Evolutionary conservation across 2,888 invertebrate genomes (phyloP), one percentile per base, ranked within the genome.

Genomic region (Kuschelorhynchus macadamiae): DNA sequence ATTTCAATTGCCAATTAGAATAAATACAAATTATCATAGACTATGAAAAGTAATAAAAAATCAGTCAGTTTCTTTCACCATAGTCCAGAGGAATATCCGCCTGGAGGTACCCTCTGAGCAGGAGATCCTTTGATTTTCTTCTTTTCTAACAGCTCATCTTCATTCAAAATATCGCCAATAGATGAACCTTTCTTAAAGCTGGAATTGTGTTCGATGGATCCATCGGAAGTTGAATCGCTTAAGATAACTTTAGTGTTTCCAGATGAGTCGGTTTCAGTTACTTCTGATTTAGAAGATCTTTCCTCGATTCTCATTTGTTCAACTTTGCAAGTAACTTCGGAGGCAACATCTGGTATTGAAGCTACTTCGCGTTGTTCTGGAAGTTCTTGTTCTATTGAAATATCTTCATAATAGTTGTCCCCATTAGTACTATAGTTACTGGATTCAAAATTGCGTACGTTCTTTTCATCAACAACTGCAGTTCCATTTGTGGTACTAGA

Each of bases 11-110:
- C 36, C 36, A n/a, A 36, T 5, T 7, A 3, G 25, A 3, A 25
- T 25, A 25, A 25, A 25, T 5, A 25, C 7, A 36, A 2, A 8
- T 36, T 36, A n/a, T n/a, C n/a, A n/a, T n/a, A n/a, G n/a, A n/a
- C n/a, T n/a, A n/a, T n/a, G n/a, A n/a, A n/a, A n/a, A n/a, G n/a
- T n/a, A n/a, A n/a, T n/a, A n/a, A 7, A 36, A 21, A 52, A 52
- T 12, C 16, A 17, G 39, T 20, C 32, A 11, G 20, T 36, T 36
- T 3, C 20, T 32, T 57, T 68, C 55, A 76, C 76, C 76, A 76
- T 49, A 76, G 59, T 11, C 75, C 76, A 21, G 75, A 74, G 12
- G 76, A 76, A 66, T 72, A 74, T 4, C 76, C 76, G 7, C 76
- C 76, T 33, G 76, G 76, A 16, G 76, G 76, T 14, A 76, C 73